Evolutionary conservation across 2,113 vertebrate species (phyloP), one percentile per base, ranked within the genome.

Genomic region (Nerophis ophidion): DNA sequence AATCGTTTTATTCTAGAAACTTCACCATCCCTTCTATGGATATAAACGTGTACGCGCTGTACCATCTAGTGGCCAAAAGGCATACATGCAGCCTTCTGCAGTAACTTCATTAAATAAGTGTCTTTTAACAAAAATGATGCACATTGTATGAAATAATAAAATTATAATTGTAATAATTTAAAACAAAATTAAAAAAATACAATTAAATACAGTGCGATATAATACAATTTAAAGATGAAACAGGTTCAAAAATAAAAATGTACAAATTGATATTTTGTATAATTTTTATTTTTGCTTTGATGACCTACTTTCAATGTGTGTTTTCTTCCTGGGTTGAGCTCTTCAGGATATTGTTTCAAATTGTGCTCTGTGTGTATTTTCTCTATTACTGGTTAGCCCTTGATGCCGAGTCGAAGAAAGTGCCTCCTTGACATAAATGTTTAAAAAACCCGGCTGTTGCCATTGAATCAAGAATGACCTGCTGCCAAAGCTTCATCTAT

Each of bases 391-490:
- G 2, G 14, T 35, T 53, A 44, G 12, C 49, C 42, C 42, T 78
- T 67, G 63, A 77, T 74, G 60, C 68, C 66, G 9, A 33, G 57
- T 57, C n/a, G 34, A 68, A 61, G 46, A 48, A 60, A n/a, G 66
- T 66, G 52, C 56, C 78, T 55, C 49, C 26, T 44, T 71, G 61
- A 63, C 74, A 88, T 86, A 70, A 88, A 86, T 85, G 69, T 87
- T 86, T 84, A 60, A 86, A 72, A 68, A 46, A 65, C 58, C 61
- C 66, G 71, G 69, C 82, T 87, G 83, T 83, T 84, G 69, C 48
- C 45, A 55, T 65, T 40, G 75, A 80, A 71, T 74, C 74, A 71
- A 65, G 61, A 81, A 48, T 65, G 63, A 78, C 76, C 68, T 51
- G 6, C 61, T 84, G 79, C 80, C 81, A 86, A 81, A 74, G 13